A percentile compares a stretch with the other conserved stretches of the same genome.
These are phyloP conservation scores for Theristicus caerulescens DNA, from an alignment of 2,113 vertebrate genomes.

Conservation along the genomic window DNA sequence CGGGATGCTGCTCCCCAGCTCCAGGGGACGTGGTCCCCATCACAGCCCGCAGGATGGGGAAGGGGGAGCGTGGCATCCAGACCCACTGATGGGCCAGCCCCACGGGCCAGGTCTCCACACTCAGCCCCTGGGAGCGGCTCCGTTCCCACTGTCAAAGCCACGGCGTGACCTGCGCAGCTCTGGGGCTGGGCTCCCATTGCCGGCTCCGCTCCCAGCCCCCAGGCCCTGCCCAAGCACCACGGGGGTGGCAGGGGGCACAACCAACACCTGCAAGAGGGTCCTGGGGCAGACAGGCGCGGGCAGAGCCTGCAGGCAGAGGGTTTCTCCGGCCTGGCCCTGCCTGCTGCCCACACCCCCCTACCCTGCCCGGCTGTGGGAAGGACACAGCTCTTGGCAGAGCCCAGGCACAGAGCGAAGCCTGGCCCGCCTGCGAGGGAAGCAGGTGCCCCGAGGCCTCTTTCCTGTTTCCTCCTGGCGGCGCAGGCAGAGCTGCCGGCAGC, in stretches of 20 bases:
- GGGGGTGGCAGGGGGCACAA: accelerated
- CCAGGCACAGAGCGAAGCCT: background rate
- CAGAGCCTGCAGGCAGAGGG: background rate
- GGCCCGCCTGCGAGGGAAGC: background rate
- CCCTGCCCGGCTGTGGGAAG: accelerated
- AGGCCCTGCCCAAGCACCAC: background rate
- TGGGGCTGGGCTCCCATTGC: background rate
- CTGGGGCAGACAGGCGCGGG: accelerated
- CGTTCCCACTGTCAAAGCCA: background rate
- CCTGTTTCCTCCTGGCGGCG: background rate
- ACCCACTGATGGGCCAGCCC: accelerated
- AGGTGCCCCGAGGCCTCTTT: background rate
- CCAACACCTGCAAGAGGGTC: background rate
- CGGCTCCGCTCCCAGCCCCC: accelerated
- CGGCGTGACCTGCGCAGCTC: accelerated
- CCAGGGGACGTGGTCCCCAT: background rate
- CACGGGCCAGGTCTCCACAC: background rate
- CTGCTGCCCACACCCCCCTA: background rate
- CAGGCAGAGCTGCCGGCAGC: background rate
- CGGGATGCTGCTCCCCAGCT: background rate
- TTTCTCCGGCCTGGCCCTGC: background rate
- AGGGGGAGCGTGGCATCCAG: background rate
- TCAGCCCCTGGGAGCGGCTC: background rate
- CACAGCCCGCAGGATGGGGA: background rate
- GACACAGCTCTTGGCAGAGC: background rate